A percentile compares a stretch with the other conserved stretches of the same genome.
phyloP scores from a whole-genome alignment of 2,797 vertebrate genomes.

The Ispidina picta region DNA sequence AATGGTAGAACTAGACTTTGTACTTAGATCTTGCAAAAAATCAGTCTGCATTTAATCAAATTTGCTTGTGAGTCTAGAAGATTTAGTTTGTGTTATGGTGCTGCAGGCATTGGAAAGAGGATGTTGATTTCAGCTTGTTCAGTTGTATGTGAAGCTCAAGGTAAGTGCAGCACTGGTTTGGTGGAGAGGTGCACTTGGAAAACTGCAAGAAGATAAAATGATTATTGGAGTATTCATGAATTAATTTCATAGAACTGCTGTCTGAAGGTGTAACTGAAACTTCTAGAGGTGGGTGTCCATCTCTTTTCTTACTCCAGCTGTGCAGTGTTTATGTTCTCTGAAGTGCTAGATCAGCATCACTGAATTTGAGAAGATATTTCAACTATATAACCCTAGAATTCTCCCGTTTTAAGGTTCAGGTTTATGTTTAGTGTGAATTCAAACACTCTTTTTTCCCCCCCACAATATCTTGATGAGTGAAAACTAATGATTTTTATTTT shows the following conservation, averaged over 20 bases:
- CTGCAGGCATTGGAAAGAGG: not conserved
- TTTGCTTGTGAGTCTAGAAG: not conserved
- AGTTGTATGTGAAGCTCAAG: not conserved
- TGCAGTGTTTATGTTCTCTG: not conserved
- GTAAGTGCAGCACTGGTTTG: not conserved
- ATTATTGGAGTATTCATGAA: not conserved
- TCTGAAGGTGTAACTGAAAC: not conserved
- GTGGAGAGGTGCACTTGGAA: not conserved
- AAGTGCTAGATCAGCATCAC: not conserved
- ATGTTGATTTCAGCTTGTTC: not conserved
- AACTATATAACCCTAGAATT: not conserved
- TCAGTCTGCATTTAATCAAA: not conserved
- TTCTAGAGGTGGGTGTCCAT: not conserved
- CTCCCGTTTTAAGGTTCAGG: not conserved
- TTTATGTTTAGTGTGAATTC: not conserved
- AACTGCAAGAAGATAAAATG: not conserved
- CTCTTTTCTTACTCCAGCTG: not conserved
- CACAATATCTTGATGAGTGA: not conserved
- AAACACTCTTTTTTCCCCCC: not conserved
- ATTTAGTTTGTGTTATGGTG: not conserved
- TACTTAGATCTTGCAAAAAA: not conserved
- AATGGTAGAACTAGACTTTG: not conserved
- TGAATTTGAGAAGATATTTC: not conserved
- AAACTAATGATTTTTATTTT: not conserved
- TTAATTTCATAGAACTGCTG: not conserved